Conservation (phyloP, 2,113 vertebrate genomes). For the Petrocephalus microphthalmus region DNA sequence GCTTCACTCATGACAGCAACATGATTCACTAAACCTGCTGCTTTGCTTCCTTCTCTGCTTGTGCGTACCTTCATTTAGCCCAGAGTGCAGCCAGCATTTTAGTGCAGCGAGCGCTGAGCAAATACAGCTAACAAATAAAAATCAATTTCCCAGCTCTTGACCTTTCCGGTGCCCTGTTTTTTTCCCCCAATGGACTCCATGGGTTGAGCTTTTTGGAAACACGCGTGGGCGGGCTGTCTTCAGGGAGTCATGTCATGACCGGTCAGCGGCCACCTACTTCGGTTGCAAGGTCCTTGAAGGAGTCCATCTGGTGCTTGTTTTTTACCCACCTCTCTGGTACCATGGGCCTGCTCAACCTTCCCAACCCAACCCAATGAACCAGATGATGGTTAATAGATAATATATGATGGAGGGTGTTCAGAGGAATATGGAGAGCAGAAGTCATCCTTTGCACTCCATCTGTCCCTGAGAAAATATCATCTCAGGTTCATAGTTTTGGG, state of each 20-base stretch:
- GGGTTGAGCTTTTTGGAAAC: neutral
- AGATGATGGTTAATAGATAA: conserved; percentile 36
- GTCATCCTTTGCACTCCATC: conserved; percentile 11
- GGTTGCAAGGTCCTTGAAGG: conserved; percentile 12
- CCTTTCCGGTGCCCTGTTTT: neutral
- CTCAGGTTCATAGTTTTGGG: neutral
- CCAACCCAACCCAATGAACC: conserved; percentile 28
- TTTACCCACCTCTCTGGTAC: neutral
- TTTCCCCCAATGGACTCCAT: neutral
- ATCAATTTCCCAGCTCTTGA: conserved; percentile 6
- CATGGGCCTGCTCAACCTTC: neutral
- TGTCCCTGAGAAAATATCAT: neutral
- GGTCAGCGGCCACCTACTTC: conserved; percentile 36
- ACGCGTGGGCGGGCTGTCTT: neutral
- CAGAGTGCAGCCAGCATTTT: neutral
- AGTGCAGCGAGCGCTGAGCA: neutral
- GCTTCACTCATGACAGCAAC: neutral
- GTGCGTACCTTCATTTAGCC: neutral
- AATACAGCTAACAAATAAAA: neutral
- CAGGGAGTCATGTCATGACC: conserved; percentile 29
- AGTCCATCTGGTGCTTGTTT: neutral
- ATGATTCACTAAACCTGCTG: neutral
- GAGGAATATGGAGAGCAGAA: conserved; percentile 42
- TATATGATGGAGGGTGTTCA: conserved; percentile 24
- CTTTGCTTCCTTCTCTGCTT: neutral